Percentiles rank a stretch among this genome's conserved stretches.
Conservation (phyloP, 2,113 vertebrate species). For the Callipepla squamata region DNA sequence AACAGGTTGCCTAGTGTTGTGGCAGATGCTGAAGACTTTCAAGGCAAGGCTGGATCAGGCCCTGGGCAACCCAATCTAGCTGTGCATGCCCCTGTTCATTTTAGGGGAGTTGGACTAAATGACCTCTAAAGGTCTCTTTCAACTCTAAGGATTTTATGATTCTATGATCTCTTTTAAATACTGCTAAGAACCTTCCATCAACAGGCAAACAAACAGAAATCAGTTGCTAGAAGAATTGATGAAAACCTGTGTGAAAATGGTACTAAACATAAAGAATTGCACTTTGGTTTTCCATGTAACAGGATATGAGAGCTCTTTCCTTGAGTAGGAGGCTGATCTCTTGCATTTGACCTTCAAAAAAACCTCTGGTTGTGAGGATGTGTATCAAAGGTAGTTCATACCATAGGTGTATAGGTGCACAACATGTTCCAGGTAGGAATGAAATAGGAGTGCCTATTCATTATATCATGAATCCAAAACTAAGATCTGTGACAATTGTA, state of each 20-base stretch:
- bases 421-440: background rate
- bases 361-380: background rate
- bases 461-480: background rate
- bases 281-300: fast-evolving
- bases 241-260: background rate
- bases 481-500: background rate
- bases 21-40: too few relatives aligned
- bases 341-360: background rate
- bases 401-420: background rate
- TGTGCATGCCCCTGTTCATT: too few relatives aligned
- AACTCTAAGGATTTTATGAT: too few relatives aligned
- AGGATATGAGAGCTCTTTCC: background rate
- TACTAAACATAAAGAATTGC: background rate
- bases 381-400: background rate
- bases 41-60: too few relatives aligned
- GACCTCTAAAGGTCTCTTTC: too few relatives aligned
- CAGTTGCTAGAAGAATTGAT: background rate
- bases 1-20: too few relatives aligned
- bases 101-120: too few relatives aligned
- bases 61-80: too few relatives aligned
- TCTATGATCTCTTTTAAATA: background rate
- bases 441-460: background rate
- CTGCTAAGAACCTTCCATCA: background rate
- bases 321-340: fast-evolving
- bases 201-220: background rate